Conservation (phyloP, 2,797 vertebrate species). For the Streptopelia turtur region DNA sequence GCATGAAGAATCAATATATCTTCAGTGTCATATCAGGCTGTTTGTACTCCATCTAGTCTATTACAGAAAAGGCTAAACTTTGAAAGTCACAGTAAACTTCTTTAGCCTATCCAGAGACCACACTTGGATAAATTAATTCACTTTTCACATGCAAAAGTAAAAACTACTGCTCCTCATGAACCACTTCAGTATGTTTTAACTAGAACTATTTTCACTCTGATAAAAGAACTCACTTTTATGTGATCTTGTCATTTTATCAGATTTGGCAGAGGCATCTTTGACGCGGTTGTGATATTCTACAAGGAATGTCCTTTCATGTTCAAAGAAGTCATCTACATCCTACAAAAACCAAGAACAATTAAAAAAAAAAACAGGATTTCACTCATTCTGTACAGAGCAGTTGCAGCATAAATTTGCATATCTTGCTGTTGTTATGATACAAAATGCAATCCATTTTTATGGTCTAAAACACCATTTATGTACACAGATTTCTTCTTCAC, state of each 20-base stretch:
- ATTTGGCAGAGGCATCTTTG: constrained; percentile 95
- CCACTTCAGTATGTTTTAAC: background rate
- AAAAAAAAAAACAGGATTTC: constrained; percentile 18
- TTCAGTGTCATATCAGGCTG: background rate
- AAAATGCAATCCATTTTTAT: background rate
- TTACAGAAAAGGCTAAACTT: background rate
- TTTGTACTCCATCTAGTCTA: background rate
- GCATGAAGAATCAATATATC: background rate
- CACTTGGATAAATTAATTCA: background rate
- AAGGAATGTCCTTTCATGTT: constrained; percentile 97
- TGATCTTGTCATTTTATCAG: constrained; percentile 96
- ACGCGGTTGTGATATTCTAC: constrained; percentile 97
- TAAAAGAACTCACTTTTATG: constrained; percentile 92
- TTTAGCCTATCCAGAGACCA: background rate
- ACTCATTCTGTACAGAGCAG: background rate
- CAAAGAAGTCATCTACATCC: constrained; percentile 99
- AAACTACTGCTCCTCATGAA: background rate
- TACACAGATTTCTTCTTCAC: background rate
- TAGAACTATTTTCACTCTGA: background rate
- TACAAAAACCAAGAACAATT: constrained; percentile 67
- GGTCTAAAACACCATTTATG: background rate
- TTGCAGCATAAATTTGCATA: background rate
- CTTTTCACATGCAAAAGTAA: background rate
- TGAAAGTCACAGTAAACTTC: background rate
- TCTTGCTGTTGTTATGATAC: background rate